Conservation (phyloP, 1,140 invertebrate genomes). For the Globodera rostochiensis region DNA sequence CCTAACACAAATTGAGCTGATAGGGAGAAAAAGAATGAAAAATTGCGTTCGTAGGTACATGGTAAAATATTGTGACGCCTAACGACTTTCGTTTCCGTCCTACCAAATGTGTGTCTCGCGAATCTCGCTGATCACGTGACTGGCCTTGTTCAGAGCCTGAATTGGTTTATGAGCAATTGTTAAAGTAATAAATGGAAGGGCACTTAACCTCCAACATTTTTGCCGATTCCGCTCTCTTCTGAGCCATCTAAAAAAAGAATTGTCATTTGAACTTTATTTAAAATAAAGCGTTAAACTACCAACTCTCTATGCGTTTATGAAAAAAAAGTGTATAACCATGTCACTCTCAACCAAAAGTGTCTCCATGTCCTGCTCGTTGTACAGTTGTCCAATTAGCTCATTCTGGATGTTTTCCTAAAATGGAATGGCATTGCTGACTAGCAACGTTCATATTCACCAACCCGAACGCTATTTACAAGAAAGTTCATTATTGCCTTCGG, state of each 20-base stretch:
- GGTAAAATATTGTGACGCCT: too few relatives aligned
- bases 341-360: conserved; percentile 91
- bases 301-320: background rate
- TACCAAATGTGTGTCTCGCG: conserved; percentile 97
- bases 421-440: background rate
- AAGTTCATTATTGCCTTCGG: conserved; percentile 92
- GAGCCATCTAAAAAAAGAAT: conserved; percentile 74
- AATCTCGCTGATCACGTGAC: conserved; percentile 93
- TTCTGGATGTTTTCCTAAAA: conserved; percentile 85
- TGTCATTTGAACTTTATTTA: too few relatives aligned
- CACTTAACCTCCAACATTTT: conserved; percentile 90
- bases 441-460: conserved; percentile 78
- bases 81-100: too few relatives aligned
- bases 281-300: too few relatives aligned
- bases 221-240: conserved; percentile 86
- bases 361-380: conserved; percentile 93
- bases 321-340: conserved; percentile 68
- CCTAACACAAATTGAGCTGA: too few relatives aligned
- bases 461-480: conserved; percentile 74
- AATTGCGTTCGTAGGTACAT: too few relatives aligned
- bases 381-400: conserved; percentile 94
- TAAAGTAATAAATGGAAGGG: background rate
- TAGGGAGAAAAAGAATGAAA: too few relatives aligned
- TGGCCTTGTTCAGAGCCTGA: conserved; percentile 87
- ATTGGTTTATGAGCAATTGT: conserved; percentile 24